Conservation (phyloP, 2,797 vertebrate species). For the Triplophysa yarkandensis region DNA sequence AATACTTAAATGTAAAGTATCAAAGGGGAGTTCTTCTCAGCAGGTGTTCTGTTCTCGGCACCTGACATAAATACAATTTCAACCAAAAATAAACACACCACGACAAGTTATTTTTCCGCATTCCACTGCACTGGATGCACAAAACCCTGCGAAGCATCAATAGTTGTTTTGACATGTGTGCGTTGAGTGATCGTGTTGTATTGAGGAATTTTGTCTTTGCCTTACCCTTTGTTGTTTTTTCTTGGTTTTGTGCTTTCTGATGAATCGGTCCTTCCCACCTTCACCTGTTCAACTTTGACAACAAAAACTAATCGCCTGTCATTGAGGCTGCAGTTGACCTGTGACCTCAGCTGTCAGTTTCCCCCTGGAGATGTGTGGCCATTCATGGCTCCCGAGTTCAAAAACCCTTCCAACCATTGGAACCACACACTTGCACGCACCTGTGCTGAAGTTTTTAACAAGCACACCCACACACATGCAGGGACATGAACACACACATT, state of each 20-base stretch:
- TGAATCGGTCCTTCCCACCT: constrained; percentile 65
- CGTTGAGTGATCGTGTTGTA: constrained; percentile 74
- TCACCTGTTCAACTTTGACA: constrained; percentile 83
- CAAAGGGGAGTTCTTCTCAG: constrained; percentile 50
- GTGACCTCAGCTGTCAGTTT: constrained; percentile 75
- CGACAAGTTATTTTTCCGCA: constrained; percentile 51
- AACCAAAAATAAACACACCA: constrained; percentile 58
- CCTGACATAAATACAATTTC: constrained; percentile 47
- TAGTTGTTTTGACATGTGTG: constrained; percentile 71
- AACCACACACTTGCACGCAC: constrained; percentile 74
- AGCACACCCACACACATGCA: constrained; percentile 21
- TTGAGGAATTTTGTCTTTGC: constrained; percentile 61
- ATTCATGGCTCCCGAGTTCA: constrained; percentile 74
- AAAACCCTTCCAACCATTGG: constrained; percentile 69
- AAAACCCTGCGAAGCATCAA: constrained; percentile 69
- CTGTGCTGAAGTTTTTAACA: constrained; percentile 68
- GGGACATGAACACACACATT: constrained; percentile 60
- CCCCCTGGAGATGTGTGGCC: constrained; percentile 69
- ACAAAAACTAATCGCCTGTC: constrained; percentile 78
- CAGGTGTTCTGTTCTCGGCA: constrained; percentile 67
- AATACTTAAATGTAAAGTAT: background rate
- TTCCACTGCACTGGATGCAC: constrained; percentile 56
- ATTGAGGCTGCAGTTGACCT: constrained; percentile 72
- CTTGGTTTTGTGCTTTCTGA: constrained; percentile 74
- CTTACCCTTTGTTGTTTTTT: constrained; percentile 60